These are phyloP conservation scores for Drosophila ohnishii DNA, from an alignment of 1,140 invertebrate species.

Conservation along the genomic window DNA sequence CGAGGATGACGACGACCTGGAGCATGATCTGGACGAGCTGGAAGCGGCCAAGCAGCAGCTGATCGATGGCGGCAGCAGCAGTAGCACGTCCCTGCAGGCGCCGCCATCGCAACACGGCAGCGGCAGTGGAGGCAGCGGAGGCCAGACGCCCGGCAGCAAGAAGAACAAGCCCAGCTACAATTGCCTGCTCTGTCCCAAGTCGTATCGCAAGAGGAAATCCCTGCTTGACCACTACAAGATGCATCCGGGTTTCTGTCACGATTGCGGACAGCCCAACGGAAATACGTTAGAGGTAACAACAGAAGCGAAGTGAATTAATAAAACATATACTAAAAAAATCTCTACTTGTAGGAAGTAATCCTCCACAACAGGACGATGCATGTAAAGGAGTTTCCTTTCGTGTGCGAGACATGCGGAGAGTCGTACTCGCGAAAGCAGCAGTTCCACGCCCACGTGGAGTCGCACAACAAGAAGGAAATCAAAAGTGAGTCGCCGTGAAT, in stretches of 20 bases:
- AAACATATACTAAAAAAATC: not conserved
- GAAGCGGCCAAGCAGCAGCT: constrained; percentile 79
- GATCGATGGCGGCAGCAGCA: constrained; percentile 79
- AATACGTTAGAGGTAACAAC: constrained; percentile 70
- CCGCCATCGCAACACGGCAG: constrained; percentile 61
- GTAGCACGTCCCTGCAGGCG: constrained; percentile 77
- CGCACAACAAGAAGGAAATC: constrained; percentile 81
- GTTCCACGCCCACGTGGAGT: constrained; percentile 81
- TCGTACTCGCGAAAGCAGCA: constrained; percentile 81
- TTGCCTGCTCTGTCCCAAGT: constrained; percentile 77
- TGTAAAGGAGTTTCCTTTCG: constrained; percentile 82
- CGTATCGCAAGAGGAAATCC: constrained; percentile 79
- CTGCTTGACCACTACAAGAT: constrained; percentile 81
- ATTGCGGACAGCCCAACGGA: constrained; percentile 80
- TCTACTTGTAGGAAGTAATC: constrained; percentile 70
- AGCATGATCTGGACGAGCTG: constrained; percentile 70
- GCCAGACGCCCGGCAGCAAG: constrained; percentile 59
- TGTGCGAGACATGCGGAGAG: constrained; percentile 82
- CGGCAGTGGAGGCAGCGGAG: constrained; percentile 35
- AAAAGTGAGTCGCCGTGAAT: constrained; percentile 82
- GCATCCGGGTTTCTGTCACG: constrained; percentile 81
- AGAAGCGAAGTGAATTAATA: not conserved
- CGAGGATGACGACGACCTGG: constrained; percentile 77
- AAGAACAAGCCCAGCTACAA: constrained; percentile 81
- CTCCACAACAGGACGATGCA: constrained; percentile 80